Evolutionary conservation across 2,888 invertebrate species (phyloP), one percentile per base, ranked within the genome.

Genomic region (Athalia rosae): DNA sequence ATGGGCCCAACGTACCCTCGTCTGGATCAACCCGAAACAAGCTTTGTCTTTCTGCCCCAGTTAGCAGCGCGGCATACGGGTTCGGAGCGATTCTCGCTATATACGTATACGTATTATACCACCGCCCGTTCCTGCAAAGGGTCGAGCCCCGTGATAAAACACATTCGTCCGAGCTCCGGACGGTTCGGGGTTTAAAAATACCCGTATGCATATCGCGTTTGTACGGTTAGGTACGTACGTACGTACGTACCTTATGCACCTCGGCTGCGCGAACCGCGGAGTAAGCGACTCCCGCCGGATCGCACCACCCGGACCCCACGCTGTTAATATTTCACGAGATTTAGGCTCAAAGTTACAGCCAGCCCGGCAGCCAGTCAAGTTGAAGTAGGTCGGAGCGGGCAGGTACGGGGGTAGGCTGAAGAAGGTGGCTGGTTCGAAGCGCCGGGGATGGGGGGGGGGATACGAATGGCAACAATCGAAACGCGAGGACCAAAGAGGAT

Each of bases 41-140:
- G 86, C 87, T 88, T 88, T 88, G 87, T 88, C 85, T 85, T 86
- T 84, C 85, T 84, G 88, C 84, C 85, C 88, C 84, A 88, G 85
- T 89, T 89, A 83, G 13, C 28, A 28, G 28, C 61, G 53, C 69
- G 59, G 82, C 83, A 83, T 84, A 85, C 85, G 83, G 84, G 86
- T 84, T 83, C 80, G 78, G 79, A 81, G 82, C 69, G 58, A 41
- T 64, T 63, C 64, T 63, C 64, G 74, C 63, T 43, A 47, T 61
- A 28, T 28, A 28, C 28, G 28, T 28, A 28, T n/a, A n/a, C n/a
- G n/a, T n/a, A n/a, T n/a, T n/a, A n/a, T 28, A 2, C 28, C 28
- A 28, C 28, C 28, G 61, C 61, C 66, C 76, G 76, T 82, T 80
- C 82, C 83, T 83, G 84, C 79, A 82, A 86, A 86, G 84, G 86